Evolutionary conservation across 2,113 vertebrate species (phyloP).

Genomic region (Sialia sialis): DNA sequence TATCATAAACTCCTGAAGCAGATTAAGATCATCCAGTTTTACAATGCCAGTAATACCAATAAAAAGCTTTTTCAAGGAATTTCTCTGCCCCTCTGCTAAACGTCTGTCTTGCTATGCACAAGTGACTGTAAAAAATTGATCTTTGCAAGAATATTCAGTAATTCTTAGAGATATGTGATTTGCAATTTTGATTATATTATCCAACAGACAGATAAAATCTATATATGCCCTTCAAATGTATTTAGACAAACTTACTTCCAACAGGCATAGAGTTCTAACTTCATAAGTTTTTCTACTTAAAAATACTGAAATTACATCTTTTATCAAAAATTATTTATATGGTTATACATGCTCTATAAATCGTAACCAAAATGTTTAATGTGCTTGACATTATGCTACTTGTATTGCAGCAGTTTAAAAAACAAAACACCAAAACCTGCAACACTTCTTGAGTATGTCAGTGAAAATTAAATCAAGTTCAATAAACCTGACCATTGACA

Average conservation of each 20-base stretch:
- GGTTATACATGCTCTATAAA: not conserved
- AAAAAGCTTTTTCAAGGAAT: not conserved
- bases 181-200: not conserved
- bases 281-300: not conserved
- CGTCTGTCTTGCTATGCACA: not conserved
- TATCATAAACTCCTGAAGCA: not conserved
- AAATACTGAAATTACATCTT: not conserved
- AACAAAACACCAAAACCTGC: not conserved
- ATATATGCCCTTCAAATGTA: not conserved
- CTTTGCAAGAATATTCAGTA: not conserved
- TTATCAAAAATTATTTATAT: not conserved
- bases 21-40: not conserved
- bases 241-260: not conserved
- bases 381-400: not conserved
- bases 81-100: not conserved
- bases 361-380: not conserved
- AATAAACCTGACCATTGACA: not conserved
- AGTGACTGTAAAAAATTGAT: not conserved
- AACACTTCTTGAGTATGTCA: not conserved
- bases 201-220: not conserved
- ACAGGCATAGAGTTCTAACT: not conserved
- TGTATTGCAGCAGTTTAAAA: not conserved
- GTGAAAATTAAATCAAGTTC: not conserved
- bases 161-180: not conserved
- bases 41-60: not conserved